Conservation (phyloP, 2,797 vertebrate species). For the Pitangus sulphuratus region DNA sequence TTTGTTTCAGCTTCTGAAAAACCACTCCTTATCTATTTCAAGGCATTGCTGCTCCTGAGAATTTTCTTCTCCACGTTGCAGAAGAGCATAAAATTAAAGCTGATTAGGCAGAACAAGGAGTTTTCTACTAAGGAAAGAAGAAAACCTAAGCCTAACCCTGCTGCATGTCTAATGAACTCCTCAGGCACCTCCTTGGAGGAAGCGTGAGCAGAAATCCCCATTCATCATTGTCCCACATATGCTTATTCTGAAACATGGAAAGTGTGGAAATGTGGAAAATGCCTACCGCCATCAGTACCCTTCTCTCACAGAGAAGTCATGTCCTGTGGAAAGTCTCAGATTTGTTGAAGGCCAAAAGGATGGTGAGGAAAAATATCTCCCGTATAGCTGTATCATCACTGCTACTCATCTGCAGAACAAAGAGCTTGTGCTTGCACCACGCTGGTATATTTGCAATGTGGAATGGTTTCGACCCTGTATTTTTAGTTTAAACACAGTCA, state of each 20-base stretch:
- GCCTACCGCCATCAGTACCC: background rate
- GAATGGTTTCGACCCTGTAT: background rate
- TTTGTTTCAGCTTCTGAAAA: conserved; percentile 14
- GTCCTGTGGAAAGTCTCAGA: background rate
- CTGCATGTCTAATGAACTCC: background rate
- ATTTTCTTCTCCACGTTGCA: background rate
- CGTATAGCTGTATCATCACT: background rate
- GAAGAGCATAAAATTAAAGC: background rate
- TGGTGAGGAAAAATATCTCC: background rate
- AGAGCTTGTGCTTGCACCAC: background rate
- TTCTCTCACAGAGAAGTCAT: background rate
- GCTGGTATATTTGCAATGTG: rapidly evolving
- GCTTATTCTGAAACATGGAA: background rate
- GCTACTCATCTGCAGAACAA: background rate
- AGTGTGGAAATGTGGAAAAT: background rate
- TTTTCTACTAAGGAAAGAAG: background rate
- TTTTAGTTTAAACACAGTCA: background rate
- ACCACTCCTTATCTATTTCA: background rate
- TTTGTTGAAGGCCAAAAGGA: background rate
- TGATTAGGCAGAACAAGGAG: background rate
- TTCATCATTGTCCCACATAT: background rate
- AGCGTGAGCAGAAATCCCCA: background rate
- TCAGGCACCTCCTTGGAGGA: background rate
- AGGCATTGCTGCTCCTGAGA: background rate
- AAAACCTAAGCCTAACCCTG: background rate